These are phyloP conservation scores for Mastomys coucha DNA, from an alignment of 2,113 vertebrate species.

Conservation along the genomic window DNA sequence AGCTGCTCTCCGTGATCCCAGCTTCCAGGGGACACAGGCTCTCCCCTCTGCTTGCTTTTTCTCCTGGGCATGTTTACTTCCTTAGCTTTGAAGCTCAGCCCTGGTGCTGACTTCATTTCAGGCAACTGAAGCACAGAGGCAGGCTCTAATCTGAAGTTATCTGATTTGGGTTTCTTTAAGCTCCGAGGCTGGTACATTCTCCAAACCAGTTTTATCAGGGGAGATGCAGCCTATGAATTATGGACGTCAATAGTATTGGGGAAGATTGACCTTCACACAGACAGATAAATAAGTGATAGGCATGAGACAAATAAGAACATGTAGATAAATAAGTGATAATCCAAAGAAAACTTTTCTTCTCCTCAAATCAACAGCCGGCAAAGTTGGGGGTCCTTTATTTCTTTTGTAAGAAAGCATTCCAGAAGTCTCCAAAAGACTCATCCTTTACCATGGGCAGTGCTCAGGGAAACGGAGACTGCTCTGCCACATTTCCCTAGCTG, in stretches of 20 bases:
- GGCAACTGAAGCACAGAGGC: background rate
- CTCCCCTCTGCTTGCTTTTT: background rate
- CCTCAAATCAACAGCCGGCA: slow-evolving; percentile 52
- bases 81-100: slow-evolving; percentile 21
- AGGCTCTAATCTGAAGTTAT: slow-evolving; percentile 8
- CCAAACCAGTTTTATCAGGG: slow-evolving; percentile 65
- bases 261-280: slow-evolving; percentile 72
- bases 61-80: slow-evolving; percentile 28
- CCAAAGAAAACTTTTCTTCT: slow-evolving; percentile 74
- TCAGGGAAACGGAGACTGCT: background rate
- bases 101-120: background rate
- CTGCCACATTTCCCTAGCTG: background rate
- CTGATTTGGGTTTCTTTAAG: slow-evolving; percentile 53
- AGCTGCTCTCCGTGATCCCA: background rate
- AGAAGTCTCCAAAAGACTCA: background rate
- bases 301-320: slow-evolving; percentile 54
- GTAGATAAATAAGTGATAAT: slow-evolving; percentile 63
- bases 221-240: slow-evolving; percentile 72
- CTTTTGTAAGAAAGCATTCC: slow-evolving; percentile 19
- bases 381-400: slow-evolving; percentile 29
- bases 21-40: background rate
- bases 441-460: background rate
- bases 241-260: slow-evolving; percentile 59
- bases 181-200: slow-evolving; percentile 46
- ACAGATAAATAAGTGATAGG: slow-evolving; percentile 76